Base-by-base conservation (phyloP, 2,113 vertebrate species). In the Pardalotus punctatus region DNA sequence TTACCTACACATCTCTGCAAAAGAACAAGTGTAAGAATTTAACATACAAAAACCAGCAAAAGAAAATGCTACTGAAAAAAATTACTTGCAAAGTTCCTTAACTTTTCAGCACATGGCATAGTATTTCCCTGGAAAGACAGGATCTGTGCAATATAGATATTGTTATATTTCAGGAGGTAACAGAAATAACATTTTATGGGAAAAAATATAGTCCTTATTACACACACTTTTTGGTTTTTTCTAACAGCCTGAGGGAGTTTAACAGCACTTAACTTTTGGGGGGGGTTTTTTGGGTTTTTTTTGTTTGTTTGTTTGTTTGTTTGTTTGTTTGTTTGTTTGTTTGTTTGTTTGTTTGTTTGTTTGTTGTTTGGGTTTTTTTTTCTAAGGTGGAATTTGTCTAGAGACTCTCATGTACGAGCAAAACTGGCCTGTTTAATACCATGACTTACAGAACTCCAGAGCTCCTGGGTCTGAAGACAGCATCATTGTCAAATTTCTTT, bases 11-110 rank as follows among this genome's bases (percentile, higher is more conserved):
- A 69, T 31, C 35, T 54, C 36, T 61, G 19, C 21, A 82, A 79
- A 86, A 64, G 17, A 47, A 51, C 8, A 81, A 72, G 14, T 58
- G 11, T 19, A 82, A 80, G 29, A 82, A 79, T 67, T 67, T 38
- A 50, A 98, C 97, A 94, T 98, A 98, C 31, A 38, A 99, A 99
- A 99, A 81, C 69, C 93, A 78, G 98, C 97, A 66, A 98, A 99
- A 86, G 97, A 98, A 94, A 97, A 97, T 20, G 97, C 97, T 66
- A 98, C 98, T 76, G 98, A 99, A 95, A 86, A 99, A 98, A 98
- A 88, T 97, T 98, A 93, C 86, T 98, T 60, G 64, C 94, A 36
- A 98, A 98, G 97, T 98, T 99, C 78, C 94, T 27, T 60, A 98
- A 95, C 93, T 97, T 99, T 91, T 98, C 96, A 96, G 90, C 98